Evolutionary conservation across 2,113 vertebrate genomes (phyloP).

Genomic region (Tinamus guttatus): DNA sequence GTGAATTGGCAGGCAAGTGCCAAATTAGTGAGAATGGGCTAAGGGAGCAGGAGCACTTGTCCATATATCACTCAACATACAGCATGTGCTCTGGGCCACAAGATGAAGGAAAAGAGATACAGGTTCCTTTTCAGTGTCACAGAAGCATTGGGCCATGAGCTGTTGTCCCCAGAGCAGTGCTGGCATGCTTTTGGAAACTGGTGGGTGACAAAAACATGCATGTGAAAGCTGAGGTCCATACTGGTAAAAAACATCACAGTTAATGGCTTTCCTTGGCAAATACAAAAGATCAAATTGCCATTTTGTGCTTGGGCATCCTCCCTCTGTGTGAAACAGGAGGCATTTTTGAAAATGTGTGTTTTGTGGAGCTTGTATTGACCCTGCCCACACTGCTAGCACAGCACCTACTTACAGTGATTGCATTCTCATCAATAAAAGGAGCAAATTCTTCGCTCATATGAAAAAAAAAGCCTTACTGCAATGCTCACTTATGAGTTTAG

Average conservation of each 20-base stretch:
- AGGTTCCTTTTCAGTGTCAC: background rate
- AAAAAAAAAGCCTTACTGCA: background rate
- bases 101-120: fast-evolving
- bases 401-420: background rate
- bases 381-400: background rate
- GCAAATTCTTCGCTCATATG: background rate
- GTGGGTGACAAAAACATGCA: background rate
- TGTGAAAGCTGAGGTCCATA: background rate
- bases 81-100: fast-evolving
- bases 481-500: background rate
- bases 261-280: background rate
- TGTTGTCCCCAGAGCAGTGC: background rate
- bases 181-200: background rate
- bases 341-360: background rate
- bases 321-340: background rate
- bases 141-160: background rate
- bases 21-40: background rate
- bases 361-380: background rate
- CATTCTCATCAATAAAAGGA: background rate
- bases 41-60: background rate
- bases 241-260: background rate
- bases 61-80: fast-evolving
- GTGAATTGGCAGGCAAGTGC: background rate
- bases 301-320: background rate
- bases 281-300: background rate